These are phyloP conservation scores for Melospiza melodia DNA, from an alignment of 2,113 vertebrate species.

Conservation along the genomic window DNA sequence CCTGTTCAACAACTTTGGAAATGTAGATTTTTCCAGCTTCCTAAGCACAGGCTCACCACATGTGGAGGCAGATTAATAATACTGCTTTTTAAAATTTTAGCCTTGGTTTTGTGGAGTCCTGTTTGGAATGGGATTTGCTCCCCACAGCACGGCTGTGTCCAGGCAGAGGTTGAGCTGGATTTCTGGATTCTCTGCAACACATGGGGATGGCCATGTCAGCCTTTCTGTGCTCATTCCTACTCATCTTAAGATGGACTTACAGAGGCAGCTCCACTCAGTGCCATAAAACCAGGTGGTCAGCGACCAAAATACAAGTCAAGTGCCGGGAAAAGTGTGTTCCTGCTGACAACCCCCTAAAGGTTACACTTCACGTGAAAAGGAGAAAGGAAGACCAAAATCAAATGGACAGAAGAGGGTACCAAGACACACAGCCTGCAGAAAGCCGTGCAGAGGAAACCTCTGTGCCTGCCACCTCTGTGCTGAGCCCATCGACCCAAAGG, in stretches of 20 bases:
- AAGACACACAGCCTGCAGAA: background rate
- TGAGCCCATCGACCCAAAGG: background rate
- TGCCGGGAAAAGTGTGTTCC: background rate
- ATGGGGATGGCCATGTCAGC: background rate
- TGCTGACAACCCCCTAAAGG: background rate
- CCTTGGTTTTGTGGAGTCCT: background rate
- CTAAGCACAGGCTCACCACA: background rate
- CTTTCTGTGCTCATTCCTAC: background rate
- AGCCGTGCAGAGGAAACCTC: background rate
- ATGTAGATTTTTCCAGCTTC: background rate
- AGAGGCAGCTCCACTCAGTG: background rate
- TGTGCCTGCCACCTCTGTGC: fast-evolving
- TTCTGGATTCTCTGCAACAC: background rate
- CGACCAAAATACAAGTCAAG: fast-evolving
- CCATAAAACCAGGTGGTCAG: background rate
- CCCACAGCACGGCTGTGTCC: fast-evolving
- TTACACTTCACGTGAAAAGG: background rate
- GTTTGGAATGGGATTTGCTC: background rate
- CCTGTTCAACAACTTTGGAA: background rate
- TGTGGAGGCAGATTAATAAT: background rate
- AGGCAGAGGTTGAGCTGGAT: background rate
- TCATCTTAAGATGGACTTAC: background rate
- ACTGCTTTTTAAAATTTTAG: background rate
- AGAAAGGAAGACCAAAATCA: background rate
- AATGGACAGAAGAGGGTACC: background rate